A percentile compares a stretch with the other conserved stretches of the same genome.
Evolutionary conservation across 2,113 vertebrate species (phyloP).

Genomic region (Amphiprion percula): DNA sequence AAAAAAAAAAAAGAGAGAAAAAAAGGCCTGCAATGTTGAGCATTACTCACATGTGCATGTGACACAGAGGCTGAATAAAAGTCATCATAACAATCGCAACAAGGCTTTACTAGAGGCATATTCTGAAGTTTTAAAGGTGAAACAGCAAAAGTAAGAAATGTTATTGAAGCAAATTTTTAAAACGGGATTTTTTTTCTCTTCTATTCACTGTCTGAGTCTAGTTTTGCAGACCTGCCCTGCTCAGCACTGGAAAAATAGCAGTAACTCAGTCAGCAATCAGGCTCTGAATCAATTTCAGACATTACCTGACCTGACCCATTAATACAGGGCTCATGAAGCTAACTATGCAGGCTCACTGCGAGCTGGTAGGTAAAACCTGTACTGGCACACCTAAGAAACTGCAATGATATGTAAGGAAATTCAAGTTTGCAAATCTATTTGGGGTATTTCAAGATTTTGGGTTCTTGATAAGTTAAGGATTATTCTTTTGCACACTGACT

Average conservation of each 20-base stretch:
- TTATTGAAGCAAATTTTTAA: too few relatives aligned
- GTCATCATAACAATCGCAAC: neutral
- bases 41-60: neutral
- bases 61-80: slow-evolving; percentile 6
- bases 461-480: too few relatives aligned
- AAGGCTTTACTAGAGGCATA: neutral
- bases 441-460: too few relatives aligned
- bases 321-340: neutral
- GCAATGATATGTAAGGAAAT: too few relatives aligned
- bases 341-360: neutral
- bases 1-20: too few relatives aligned
- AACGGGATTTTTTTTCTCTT: too few relatives aligned
- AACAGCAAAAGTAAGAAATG: too few relatives aligned
- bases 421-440: too few relatives aligned
- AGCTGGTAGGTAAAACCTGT: neutral
- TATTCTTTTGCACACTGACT: too few relatives aligned
- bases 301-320: neutral
- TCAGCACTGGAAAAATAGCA: neutral
- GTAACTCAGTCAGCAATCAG: neutral
- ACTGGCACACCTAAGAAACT: too few relatives aligned
- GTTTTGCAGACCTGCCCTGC: too few relatives aligned
- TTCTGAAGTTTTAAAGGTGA: neutral
- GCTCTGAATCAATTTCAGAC: neutral
- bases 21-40: neutral
- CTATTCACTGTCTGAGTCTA: too few relatives aligned